Base-by-base conservation (phyloP, 2,113 vertebrate species). In the Pseudorectes ferrugineus region DNA sequence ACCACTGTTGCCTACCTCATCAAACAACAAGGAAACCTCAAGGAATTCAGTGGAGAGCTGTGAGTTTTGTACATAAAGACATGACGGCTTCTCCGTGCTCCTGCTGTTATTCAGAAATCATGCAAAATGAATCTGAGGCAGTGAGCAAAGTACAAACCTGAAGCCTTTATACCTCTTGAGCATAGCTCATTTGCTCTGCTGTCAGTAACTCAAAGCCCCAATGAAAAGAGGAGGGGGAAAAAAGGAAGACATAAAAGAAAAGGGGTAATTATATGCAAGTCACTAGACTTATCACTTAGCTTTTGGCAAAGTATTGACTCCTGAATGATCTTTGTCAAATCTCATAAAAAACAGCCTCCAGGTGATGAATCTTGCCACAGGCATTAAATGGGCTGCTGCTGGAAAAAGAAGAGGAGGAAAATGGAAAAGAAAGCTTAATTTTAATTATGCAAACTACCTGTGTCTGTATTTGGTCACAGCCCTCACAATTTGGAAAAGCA, bases 271-370 rank as follows among this genome's bases (percentile, higher is more conserved):
- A 75, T 79, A 97, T 52, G 72, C 94, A 92, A 85, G 74, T 61
- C 89, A 96, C 90, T 87, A 91, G 89, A 95, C 52, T 77, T 93
- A 89, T 91, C 95, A 89, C 85, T 96, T 97, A 92, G 94, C 94
- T 97, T 97, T 95, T 94, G 95, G 94, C 87, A 78, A 93, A 96
- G 86, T 94, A 86, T 82, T 96, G 96, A 97, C 96, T 97, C 75
- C 85, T 92, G 89, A 91, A 89, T 94, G 84, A 95, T 96, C 94
- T 97, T 96, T 92, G 96, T 97, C 95, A 97, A 80, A 86, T 94
- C 87, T 92, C 28, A 8, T 96, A 87, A 97, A 96, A 93, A 94
- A 70, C 40, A 78, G 75, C 70, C 79, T 82, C 82, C 59, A 94
- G 92, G 87, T 94, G 91, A 83, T 95, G 78, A 96, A 62, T 85